Evolutionary conservation across 2,797 vertebrate genomes (phyloP).

Genomic region (Acridotheres tristis): DNA sequence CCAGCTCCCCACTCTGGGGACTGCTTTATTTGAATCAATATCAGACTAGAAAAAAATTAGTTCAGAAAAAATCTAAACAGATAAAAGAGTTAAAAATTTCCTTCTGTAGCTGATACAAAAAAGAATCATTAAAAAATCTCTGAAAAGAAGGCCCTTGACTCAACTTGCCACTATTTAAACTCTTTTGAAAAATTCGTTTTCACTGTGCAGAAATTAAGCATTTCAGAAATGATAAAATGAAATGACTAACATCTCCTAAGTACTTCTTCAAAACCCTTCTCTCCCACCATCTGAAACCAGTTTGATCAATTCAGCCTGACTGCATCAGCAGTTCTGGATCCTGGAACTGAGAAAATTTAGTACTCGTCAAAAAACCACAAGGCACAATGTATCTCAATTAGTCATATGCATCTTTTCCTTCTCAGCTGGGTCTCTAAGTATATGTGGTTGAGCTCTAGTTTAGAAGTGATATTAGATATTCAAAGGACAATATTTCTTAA

Average conservation of each 20-base stretch:
- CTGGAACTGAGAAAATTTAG: background rate
- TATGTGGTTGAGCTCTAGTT: background rate
- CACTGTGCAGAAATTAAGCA: background rate
- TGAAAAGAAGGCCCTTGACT: background rate
- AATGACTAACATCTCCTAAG: background rate
- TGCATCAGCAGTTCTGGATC: background rate
- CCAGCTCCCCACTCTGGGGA: background rate
- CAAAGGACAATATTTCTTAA: background rate
- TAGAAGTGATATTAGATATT: background rate
- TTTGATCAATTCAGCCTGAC: background rate
- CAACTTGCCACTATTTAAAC: background rate
- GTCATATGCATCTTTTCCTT: background rate
- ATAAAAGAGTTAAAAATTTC: background rate
- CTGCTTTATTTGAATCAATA: background rate
- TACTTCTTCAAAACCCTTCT: background rate
- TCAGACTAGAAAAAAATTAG: background rate
- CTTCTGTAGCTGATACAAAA: background rate
- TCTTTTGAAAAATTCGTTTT: background rate
- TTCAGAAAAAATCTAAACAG: background rate
- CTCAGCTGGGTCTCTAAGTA: background rate
- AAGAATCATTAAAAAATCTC: background rate
- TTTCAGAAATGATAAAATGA: background rate
- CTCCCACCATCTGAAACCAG: background rate
- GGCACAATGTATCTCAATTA: background rate
- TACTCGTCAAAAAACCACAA: background rate